These are phyloP conservation scores for Elymnias hypermnestra DNA, from an alignment of 1,140 invertebrate genomes.

Conservation along the genomic window DNA sequence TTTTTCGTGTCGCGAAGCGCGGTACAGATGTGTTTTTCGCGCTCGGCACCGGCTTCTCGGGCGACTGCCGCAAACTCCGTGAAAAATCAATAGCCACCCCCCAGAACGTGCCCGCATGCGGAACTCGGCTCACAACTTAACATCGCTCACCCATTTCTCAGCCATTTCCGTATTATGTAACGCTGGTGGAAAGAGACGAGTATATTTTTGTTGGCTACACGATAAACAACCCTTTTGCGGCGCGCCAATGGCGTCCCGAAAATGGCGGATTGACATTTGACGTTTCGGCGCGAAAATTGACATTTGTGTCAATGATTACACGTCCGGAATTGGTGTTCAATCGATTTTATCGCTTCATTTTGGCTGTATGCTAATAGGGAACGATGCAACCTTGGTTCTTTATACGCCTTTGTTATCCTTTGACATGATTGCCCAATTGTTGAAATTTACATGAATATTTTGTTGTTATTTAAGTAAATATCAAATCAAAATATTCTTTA, in stretches of 20 bases:
- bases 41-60: constrained; percentile 63
- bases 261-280: constrained; percentile 66
- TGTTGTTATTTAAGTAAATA: too few species aligned
- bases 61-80: constrained; percentile 68
- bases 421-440: not conserved
- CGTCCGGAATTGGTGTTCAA: constrained; percentile 42
- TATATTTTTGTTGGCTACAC: constrained; percentile 27
- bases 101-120: constrained; percentile 59
- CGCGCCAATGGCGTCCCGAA: constrained; percentile 50
- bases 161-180: constrained; percentile 71
- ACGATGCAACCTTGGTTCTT: constrained; percentile 4
- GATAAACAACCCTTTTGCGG: constrained; percentile 42
- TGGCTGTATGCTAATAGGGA: constrained; percentile 19
- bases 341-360: constrained; percentile 60
- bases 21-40: constrained; percentile 63
- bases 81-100: constrained; percentile 71
- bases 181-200: constrained; percentile 41
- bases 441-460: not conserved
- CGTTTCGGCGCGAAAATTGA: constrained; percentile 68
- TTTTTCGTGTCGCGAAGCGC: constrained; percentile 56
- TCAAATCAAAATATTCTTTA: too few species aligned
- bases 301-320: constrained; percentile 50
- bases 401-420: not conserved
- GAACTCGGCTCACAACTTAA: constrained; percentile 49
- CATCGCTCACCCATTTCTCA: constrained; percentile 65